Conservation (phyloP, 2,113 vertebrate genomes). For the Charadrius vociferus region DNA sequence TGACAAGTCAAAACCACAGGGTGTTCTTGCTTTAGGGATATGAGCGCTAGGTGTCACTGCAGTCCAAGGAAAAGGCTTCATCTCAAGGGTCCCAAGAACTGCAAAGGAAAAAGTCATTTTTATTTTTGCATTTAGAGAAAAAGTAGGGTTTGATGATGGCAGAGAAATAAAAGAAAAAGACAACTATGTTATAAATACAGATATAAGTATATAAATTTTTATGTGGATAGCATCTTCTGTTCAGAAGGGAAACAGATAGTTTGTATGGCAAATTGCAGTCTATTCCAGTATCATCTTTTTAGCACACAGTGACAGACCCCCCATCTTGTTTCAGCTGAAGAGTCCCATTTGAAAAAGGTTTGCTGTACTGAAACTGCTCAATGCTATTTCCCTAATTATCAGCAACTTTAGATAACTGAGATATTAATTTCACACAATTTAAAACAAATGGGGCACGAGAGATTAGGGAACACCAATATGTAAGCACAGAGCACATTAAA, state of each 20-base stretch:
- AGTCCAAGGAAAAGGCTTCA: not conserved
- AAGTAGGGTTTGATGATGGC: not conserved
- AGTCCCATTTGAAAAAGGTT: not conserved
- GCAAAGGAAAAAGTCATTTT: not conserved
- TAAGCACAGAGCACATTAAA: not conserved
- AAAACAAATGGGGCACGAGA: not conserved
- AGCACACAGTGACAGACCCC: not conserved
- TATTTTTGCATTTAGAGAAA: not conserved
- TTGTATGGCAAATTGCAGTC: not conserved
- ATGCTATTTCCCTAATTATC: not conserved
- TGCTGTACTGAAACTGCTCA: not conserved
- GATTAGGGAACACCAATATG: not conserved
- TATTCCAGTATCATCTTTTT: not conserved
- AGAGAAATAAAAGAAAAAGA: not conserved
- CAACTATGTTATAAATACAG: not conserved
- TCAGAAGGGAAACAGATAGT: not conserved
- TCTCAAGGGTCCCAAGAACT: not conserved
- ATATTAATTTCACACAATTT: not conserved
- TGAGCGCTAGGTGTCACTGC: constrained; percentile 54
- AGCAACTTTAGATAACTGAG: not conserved
- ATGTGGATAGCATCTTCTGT: not conserved
- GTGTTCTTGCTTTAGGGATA: not conserved
- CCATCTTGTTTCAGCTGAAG: not conserved
- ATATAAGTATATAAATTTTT: not conserved
- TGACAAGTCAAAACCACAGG: not conserved